A percentile compares a stretch with the other conserved stretches of the same genome.
Conservation (phyloP, 1,140 invertebrate species). For the Aphelenchoides besseyi region DNA sequence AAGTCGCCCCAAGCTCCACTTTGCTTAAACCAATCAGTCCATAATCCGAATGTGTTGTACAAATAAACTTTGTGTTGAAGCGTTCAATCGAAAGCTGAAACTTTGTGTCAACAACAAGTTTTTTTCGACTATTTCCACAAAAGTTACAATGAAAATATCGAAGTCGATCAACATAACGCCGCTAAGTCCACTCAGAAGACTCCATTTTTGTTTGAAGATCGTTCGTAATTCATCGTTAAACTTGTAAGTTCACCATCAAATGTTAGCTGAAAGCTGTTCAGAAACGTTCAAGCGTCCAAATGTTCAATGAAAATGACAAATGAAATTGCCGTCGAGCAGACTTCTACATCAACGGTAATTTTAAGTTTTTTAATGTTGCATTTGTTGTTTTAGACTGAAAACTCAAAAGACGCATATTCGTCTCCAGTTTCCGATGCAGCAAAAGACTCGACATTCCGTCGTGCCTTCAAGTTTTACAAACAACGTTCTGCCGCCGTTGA, state of each 20-base stretch:
- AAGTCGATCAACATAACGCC: no score
- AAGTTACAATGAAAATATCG: no score
- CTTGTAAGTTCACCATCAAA: no score
- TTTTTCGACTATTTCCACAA: no score
- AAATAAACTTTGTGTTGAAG: background rate
- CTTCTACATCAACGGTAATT: background rate
- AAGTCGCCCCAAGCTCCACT: background rate
- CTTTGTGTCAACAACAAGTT: no score
- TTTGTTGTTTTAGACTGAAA: background rate
- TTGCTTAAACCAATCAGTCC: no score
- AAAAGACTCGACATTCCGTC: constrained; percentile 19
- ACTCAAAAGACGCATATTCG: background rate
- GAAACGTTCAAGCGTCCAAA: background rate
- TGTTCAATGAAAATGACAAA: background rate
- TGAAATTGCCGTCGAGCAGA: background rate
- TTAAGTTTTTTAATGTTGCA: background rate
- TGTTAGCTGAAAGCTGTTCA: no score
- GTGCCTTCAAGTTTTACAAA: constrained; percentile 40
- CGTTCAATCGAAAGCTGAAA: no score
- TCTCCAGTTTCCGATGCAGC: background rate
- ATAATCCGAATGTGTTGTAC: no score
- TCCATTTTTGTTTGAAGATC: background rate
- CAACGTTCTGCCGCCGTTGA: constrained; percentile 10
- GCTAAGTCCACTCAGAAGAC: background rate
- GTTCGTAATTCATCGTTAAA: no score